Evolutionary conservation across 2,888 invertebrate species (phyloP).

Genomic region (Pandemis corylana): DNA sequence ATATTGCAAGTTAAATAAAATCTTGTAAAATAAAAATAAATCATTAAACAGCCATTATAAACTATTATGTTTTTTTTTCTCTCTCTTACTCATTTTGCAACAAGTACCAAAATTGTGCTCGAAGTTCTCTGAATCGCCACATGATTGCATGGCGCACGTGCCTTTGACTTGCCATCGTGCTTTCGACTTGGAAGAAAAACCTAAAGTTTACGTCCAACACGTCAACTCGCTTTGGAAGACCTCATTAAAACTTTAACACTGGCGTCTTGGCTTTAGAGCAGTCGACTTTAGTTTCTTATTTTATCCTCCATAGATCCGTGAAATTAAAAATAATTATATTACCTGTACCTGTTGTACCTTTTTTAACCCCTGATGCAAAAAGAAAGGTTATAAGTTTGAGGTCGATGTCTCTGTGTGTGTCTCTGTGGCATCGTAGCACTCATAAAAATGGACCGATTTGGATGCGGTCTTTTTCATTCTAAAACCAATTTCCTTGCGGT

Average conservation of each 20-base stretch:
- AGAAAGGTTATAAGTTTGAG: no score
- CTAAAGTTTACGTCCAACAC: conserved; percentile 15
- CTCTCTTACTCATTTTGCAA: neutral
- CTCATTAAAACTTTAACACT: conserved; percentile 39
- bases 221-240: conserved; percentile 29
- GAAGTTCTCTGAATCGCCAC: conserved; percentile 17
- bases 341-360: no score
- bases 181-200: conserved; percentile 20
- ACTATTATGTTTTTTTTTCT: neutral
- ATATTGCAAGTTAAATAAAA: no score
- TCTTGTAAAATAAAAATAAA: no score
- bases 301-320: neutral
- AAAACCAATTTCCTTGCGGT: no score
- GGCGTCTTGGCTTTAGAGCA: conserved; percentile 15
- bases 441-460: no score
- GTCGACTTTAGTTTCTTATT: neutral
- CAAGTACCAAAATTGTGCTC: conserved; percentile 1
- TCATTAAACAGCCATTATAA: no score
- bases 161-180: conserved; percentile 3
- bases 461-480: no score
- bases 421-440: no score
- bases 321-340: no score
- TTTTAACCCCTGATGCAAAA: no score
- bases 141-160: conserved; percentile 22
- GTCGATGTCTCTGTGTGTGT: no score